Conservation (phyloP, 1,140 invertebrate genomes). For the Drosophila bocqueti region DNA sequence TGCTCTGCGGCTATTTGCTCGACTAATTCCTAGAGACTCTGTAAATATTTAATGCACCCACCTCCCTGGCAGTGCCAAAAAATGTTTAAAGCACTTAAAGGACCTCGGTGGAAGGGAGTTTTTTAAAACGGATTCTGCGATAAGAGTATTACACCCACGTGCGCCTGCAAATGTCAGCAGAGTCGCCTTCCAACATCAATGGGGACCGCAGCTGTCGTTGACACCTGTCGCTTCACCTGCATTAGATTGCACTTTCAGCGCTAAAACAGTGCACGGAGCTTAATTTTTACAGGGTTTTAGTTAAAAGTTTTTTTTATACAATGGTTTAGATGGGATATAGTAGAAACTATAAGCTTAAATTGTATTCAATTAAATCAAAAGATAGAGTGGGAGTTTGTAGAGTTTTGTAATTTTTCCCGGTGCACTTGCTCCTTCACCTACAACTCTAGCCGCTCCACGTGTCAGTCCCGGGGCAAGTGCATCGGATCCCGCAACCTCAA, state of each 20-base stretch:
- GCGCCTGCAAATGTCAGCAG: constrained; percentile 19
- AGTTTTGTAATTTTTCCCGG: not conserved
- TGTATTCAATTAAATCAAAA: not conserved
- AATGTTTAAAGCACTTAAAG: constrained; percentile 30
- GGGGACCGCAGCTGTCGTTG: constrained; percentile 22
- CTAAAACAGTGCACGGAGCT: constrained; percentile 20
- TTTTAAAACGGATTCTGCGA: not conserved
- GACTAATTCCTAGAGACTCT: constrained; percentile 17
- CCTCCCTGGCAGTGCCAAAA: not conserved
- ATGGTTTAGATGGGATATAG: too few species aligned
- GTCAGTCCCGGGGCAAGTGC: constrained; percentile 32
- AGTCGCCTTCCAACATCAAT: constrained; percentile 18
- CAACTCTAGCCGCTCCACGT: constrained; percentile 14
- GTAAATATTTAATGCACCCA: constrained; percentile 18
- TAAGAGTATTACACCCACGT: not conserved
- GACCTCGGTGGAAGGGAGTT: not conserved
- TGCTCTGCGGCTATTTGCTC: constrained; percentile 13
- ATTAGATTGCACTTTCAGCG: constrained; percentile 15
- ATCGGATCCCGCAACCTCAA: constrained; percentile 34
- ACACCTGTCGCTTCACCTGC: constrained; percentile 35
- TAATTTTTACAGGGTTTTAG: not conserved
- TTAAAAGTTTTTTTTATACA: not conserved
- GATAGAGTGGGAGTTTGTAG: not conserved
- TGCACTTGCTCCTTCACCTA: constrained; percentile 13
- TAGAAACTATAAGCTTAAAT: not conserved